Evolutionary conservation across 2,113 vertebrate genomes (phyloP), one percentile per base, ranked within the genome.

Genomic region (Sylvietta virens): DNA sequence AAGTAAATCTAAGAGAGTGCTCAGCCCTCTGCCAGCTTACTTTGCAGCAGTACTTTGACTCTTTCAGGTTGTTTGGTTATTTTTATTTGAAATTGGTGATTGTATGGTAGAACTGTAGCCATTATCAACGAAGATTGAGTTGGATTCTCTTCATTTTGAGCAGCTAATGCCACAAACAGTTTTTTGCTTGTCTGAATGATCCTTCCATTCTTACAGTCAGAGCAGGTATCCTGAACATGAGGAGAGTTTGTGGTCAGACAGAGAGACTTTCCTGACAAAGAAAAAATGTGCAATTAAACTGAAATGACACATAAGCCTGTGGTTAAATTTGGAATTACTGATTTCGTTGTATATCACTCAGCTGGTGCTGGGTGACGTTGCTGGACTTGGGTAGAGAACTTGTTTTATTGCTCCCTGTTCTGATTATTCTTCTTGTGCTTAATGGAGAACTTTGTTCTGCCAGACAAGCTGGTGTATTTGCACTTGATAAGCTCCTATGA

Each of bases 1-100:
- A 95, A 98, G 98, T 98, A 33, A 53, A 35, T n/a, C 33, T 19
- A 18, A 67, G 54, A 20, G 28, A n/a, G 8, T 60, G 20, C 30
- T 73, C 20, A 40, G 35, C 40, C 60, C 62, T n/a, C 6, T 9
- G 12, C 21, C 35, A 42, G 17, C 37, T 42, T 65, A 8, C 39
- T 86, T 50, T 64, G 26, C n/a, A 81, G n/a, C 37, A 71, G 50
- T 26, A 14, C 44, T 62, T 39, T 7, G 20, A 35, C 22, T 85
- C 40, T 71, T 50, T 42, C 40, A 47, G 53, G 12, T 48, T 0
- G 1, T 15, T 79, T 58, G 10, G 17, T 67, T 80, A 4, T 54
- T 94, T 71, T 42, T 47, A 6, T 60, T 93, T 64, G 27, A 37
- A 80, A 56, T 10, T 33, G 31, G 24, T 11, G 33, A 19, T 79